Conservation (phyloP, 2,797 vertebrate genomes). For the Paguma larvata region DNA sequence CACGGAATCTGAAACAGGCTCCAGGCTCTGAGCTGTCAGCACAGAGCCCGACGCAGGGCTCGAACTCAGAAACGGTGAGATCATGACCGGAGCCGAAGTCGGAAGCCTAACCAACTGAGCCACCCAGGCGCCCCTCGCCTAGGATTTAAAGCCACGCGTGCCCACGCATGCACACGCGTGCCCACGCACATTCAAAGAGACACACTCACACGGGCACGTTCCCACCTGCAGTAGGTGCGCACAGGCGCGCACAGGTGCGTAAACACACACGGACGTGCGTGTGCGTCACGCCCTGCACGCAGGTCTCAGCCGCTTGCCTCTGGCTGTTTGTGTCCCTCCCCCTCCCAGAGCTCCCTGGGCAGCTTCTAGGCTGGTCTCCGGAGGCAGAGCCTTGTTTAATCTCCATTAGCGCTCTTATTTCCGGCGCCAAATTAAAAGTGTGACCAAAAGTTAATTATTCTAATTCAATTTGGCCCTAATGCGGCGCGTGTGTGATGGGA, state of each 20-base stretch:
- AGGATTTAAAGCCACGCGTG: background rate
- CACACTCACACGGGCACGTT: background rate
- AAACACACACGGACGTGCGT: accelerated
- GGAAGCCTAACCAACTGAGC: no score
- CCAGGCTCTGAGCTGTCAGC: no score
- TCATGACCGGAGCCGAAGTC: no score
- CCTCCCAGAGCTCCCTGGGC: background rate
- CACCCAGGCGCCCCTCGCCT: background rate
- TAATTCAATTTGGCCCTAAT: slow-evolving; percentile 83
- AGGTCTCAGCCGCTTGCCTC: background rate
- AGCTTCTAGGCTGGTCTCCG: slow-evolving; percentile 29
- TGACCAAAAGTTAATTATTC: slow-evolving; percentile 82
- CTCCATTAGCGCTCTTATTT: slow-evolving; percentile 79
- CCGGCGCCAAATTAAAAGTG: slow-evolving; percentile 82
- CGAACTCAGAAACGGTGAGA: no score
- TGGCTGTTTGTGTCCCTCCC: background rate
- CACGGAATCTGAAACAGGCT: no score
- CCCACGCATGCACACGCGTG: accelerated
- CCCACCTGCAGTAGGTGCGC: background rate
- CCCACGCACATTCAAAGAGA: background rate
- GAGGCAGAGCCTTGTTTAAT: slow-evolving; percentile 78
- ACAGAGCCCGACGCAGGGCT: no score
- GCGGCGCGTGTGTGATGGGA: background rate
- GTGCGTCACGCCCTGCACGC: accelerated
- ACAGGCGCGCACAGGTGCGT: accelerated